Evolutionary conservation across 2,888 invertebrate genomes (phyloP), one percentile per base, ranked within the genome.

Genomic region (Automeris io): DNA sequence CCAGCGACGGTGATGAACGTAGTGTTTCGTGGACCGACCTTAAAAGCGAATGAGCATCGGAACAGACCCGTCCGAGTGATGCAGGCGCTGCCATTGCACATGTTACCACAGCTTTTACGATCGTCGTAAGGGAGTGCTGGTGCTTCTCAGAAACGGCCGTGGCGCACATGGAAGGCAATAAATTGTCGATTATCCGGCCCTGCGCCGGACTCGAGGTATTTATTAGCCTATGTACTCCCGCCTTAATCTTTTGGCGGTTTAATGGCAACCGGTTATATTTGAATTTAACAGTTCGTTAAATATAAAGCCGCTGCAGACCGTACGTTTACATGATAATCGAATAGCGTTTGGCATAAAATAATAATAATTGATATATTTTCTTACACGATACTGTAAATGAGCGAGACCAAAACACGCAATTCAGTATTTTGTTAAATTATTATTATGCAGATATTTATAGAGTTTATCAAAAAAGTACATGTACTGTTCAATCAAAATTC

Each of bases 81-180:
- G 62, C 63, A 57, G 54, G 54, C 63, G 49, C 60, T 55, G 57
- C 55, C 65, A 61, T 53, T 71, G 77, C 83, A 83, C 78, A 82
- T 82, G 83, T 81, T 79, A 83, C 83, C 83, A 56, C 83, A 83
- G 59, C 56, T 80, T 83, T 83, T 81, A 85, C 68, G 71, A 61
- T 54, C 70, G 70, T 71, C 75, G 66, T 74, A 75, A 78, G 81
- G 76, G 73, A 74, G 63, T 61, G 63, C 51, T 64, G 59, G 51
- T 57, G 69, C 69, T 83, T 82, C 82, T 77, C 53, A 74, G 83
- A 85, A 83, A 63, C 70, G 70, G 48, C 64, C 64, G 65, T 56
- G 56, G 61, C 64, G 70, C 82, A 82, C 71, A 81, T 82, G 82
- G 73, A 46, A 64, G 62, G 77, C 59, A 54, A 75, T 85, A 81